Percentiles rank a stretch among this genome's conserved stretches.
Conservation (phyloP, 2,888 invertebrate genomes). For the Agriopis leucophaearia region DNA sequence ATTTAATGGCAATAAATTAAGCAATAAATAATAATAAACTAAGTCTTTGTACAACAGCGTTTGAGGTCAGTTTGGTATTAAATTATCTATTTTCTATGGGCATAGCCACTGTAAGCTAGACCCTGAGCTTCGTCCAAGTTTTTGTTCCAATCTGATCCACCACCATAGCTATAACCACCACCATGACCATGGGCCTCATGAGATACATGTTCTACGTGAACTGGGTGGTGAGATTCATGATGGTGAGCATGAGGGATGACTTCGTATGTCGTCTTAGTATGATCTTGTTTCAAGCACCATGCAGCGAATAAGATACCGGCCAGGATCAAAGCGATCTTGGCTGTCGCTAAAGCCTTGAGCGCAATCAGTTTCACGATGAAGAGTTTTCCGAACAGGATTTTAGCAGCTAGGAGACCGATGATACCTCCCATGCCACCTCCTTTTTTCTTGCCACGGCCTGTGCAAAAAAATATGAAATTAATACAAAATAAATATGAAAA, state of each 20-base stretch:
- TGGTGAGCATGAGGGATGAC: slow-evolving; percentile 80
- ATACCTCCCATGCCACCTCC: slow-evolving; percentile 90
- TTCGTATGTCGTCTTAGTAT: slow-evolving; percentile 80
- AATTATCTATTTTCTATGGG: slow-evolving; percentile 49
- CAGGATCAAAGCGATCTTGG: slow-evolving; percentile 92
- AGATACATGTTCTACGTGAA: slow-evolving; percentile 82
- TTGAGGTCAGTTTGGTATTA: slow-evolving; percentile 33
- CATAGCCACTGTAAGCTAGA: slow-evolving; percentile 89
- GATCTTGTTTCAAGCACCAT: slow-evolving; percentile 77
- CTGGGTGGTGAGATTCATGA: slow-evolving; percentile 88
- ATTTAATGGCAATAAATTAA: slow-evolving; percentile 79
- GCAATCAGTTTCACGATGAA: slow-evolving; percentile 93
- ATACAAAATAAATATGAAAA: background rate
- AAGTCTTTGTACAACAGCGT: slow-evolving; percentile 78
- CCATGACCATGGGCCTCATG: slow-evolving; percentile 74
- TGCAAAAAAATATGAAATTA: slow-evolving; percentile 39
- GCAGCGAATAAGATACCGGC: slow-evolving; percentile 88
- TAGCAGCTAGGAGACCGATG: slow-evolving; percentile 87
- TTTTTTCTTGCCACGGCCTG: slow-evolving; percentile 92
- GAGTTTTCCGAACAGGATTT: slow-evolving; percentile 82
- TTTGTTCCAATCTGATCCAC: slow-evolving; percentile 78
- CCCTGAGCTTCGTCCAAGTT: slow-evolving; percentile 89
- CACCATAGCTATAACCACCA: slow-evolving; percentile 65
- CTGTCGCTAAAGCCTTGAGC: slow-evolving; percentile 93
- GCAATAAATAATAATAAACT: slow-evolving; percentile 69